Evolutionary conservation across 2,888 invertebrate genomes (phyloP).

Genomic region (Rhingia campestris): DNA sequence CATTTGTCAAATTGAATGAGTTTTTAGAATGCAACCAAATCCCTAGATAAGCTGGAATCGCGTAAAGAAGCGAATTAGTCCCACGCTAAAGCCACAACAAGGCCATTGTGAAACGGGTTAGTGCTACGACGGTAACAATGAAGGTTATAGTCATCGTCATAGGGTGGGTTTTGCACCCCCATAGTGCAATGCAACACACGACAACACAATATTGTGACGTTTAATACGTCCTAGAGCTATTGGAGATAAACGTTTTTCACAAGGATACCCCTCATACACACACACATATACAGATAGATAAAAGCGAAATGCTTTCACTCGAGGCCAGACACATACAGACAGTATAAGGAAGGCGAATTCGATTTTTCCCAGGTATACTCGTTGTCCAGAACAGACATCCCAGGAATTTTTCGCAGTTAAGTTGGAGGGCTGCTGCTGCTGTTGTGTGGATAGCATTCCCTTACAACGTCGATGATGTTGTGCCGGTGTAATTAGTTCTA

Average conservation of each 20-base stretch:
- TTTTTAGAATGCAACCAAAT: slow-evolving; percentile 1
- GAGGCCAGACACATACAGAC: background rate
- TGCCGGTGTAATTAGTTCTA: slow-evolving; percentile 39
- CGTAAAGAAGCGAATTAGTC: slow-evolving; percentile 24
- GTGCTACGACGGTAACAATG: slow-evolving; percentile 10
- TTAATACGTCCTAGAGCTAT: slow-evolving; percentile 58
- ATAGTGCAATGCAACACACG: slow-evolving; percentile 17
- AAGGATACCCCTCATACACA: slow-evolving; percentile 15
- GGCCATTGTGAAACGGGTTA: background rate
- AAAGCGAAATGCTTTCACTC: slow-evolving; percentile 1
- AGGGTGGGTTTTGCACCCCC: background rate
- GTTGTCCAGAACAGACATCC: slow-evolving; percentile 25
- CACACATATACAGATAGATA: background rate
- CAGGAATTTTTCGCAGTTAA: background rate
- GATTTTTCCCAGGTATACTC: slow-evolving; percentile 26
- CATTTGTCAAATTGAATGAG: slow-evolving; percentile 26
- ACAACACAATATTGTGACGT: slow-evolving; percentile 42
- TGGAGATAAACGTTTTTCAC: slow-evolving; percentile 52
- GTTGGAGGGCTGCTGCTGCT: background rate
- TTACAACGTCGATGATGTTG: slow-evolving; percentile 24
- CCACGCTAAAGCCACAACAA: background rate
- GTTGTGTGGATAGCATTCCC: background rate
- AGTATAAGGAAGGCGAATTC: background rate
- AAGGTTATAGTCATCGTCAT: slow-evolving; percentile 10
- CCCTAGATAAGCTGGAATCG: slow-evolving; percentile 8